Conservation (phyloP, 2,888 invertebrate genomes). For the Apamea monoglypha region DNA sequence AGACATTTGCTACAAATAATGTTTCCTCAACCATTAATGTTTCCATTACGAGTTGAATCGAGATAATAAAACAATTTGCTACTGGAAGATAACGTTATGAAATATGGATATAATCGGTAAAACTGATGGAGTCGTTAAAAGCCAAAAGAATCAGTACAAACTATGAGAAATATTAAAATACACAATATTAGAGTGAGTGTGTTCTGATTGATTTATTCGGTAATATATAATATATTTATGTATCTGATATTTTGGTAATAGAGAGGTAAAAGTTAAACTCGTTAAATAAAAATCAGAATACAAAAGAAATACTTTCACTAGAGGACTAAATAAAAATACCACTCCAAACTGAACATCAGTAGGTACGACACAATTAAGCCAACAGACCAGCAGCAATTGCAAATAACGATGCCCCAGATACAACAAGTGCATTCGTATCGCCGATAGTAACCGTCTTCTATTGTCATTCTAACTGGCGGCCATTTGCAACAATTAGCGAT, state of each 20-base stretch:
- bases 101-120: constrained; percentile 11
- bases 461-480: constrained; percentile 79
- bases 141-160: background rate
- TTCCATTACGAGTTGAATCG: constrained; percentile 30
- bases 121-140: background rate
- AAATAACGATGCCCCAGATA: constrained; percentile 75
- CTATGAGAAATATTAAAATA: background rate
- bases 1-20: constrained; percentile 62
- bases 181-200: background rate
- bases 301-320: background rate
- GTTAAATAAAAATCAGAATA: background rate
- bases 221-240: background rate
- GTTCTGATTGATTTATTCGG: background rate
- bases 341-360: constrained; percentile 21
- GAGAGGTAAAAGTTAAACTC: background rate
- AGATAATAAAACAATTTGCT: constrained; percentile 48
- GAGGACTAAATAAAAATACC: background rate
- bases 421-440: constrained; percentile 68
- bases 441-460: constrained; percentile 74
- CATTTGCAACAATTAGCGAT: constrained; percentile 87
- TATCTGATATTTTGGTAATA: background rate
- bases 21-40: constrained; percentile 44
- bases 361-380: constrained; percentile 58
- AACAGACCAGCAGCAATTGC: constrained; percentile 62
- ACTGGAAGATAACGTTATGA: background rate